Evolutionary conservation across 2,888 invertebrate genomes (phyloP).

Genomic region (Silvanus unidentatus): DNA sequence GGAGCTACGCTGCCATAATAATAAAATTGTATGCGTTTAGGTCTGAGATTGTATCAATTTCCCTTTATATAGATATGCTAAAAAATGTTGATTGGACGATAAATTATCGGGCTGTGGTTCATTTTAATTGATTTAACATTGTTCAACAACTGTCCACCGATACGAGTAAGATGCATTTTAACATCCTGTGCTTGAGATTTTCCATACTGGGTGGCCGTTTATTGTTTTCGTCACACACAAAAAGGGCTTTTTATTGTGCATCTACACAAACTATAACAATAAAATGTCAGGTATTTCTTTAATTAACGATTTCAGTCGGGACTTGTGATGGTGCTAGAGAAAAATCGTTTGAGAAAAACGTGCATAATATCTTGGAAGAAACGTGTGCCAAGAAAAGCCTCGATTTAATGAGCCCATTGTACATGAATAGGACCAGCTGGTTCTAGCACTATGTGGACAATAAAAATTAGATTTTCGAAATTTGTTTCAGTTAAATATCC

Average conservation of each 20-base stretch:
- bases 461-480: slow-evolving; percentile 39
- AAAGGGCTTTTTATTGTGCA: slow-evolving; percentile 15
- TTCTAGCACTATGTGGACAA: slow-evolving; percentile 27
- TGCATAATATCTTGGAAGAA: not conserved
- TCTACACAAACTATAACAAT: too few species aligned
- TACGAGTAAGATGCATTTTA: slow-evolving; percentile 19
- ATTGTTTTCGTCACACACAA: slow-evolving; percentile 30
- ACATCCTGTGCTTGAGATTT: slow-evolving; percentile 26
- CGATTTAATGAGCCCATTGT: slow-evolving; percentile 5
- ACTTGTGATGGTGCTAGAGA: too few species aligned
- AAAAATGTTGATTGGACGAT: slow-evolving; percentile 41
- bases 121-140: slow-evolving; percentile 33
- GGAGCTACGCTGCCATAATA: too few species aligned
- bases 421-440: slow-evolving; percentile 23
- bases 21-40: too few species aligned
- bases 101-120: slow-evolving; percentile 25
- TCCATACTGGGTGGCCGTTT: slow-evolving; percentile 31
- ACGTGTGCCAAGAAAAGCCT: slow-evolving; percentile 3
- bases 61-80: slow-evolving; percentile 18
- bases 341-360: not conserved
- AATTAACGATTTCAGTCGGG: too few species aligned
- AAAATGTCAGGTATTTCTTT: too few species aligned
- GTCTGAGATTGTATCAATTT: slow-evolving; percentile 22
- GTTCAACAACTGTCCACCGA: slow-evolving; percentile 30
- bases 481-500: slow-evolving; percentile 37